Percentiles rank a stretch among this genome's conserved stretches.
Evolutionary conservation across 2,797 vertebrate genomes (phyloP).

Genomic region (Pagetopsis macropterus): DNA sequence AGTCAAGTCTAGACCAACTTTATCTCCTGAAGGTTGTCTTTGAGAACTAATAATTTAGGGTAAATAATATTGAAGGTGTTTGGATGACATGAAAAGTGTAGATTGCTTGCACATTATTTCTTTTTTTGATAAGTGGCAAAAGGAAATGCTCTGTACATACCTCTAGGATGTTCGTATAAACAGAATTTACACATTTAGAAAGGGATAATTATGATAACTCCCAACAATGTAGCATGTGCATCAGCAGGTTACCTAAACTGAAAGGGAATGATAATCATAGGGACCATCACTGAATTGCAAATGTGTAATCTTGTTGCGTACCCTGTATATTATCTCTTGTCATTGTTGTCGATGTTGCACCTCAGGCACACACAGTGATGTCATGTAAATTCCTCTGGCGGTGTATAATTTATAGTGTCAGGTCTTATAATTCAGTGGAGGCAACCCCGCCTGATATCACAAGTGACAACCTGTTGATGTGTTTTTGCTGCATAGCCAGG

Average conservation of each 20-base stretch:
- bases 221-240: not conserved
- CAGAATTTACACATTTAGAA: constrained; percentile 1
- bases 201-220: not conserved
- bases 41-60: not conserved
- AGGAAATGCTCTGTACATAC: not conserved
- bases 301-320: not conserved
- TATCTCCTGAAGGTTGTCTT: not conserved
- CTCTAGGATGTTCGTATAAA: not conserved
- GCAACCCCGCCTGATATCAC: constrained; percentile 62
- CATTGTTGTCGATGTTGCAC: not conserved
- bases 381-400: constrained; percentile 70
- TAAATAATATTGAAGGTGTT: not conserved
- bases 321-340: not conserved
- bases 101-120: not conserved
- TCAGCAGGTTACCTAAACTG: not conserved
- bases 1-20: not conserved
- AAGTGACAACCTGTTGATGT: constrained; percentile 83
- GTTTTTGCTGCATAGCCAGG: constrained; percentile 64
- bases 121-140: not conserved
- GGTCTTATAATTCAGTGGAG: constrained; percentile 65
- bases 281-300: constrained; percentile 12
- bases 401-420: constrained; percentile 73
- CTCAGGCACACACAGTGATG: constrained; percentile 60
- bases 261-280: constrained; percentile 19
- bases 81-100: not conserved